These are phyloP conservation scores for Spodoptera littoralis DNA, from an alignment of 2,888 invertebrate genomes.

Conservation along the genomic window DNA sequence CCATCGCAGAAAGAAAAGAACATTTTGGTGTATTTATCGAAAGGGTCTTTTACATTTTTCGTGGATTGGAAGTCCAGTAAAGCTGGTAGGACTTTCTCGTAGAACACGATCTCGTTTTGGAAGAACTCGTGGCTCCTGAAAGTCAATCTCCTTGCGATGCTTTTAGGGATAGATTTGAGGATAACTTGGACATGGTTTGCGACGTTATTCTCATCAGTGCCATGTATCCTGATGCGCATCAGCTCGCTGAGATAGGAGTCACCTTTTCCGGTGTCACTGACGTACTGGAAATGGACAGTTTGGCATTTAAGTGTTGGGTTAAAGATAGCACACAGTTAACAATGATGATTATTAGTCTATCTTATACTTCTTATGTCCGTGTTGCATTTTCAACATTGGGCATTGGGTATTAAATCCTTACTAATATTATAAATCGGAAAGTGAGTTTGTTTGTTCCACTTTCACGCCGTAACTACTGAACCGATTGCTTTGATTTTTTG, in stretches of 20 bases:
- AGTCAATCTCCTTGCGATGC: constrained; percentile 89
- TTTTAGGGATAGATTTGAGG: constrained; percentile 91
- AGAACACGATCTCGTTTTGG: constrained; percentile 91
- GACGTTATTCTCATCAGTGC: constrained; percentile 68
- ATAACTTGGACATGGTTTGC: constrained; percentile 85
- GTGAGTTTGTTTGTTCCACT: too few relatives aligned
- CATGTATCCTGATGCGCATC: constrained; percentile 88
- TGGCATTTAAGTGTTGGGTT: too few relatives aligned
- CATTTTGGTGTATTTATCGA: constrained; percentile 83
- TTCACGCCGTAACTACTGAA: too few relatives aligned
- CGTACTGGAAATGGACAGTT: constrained; percentile 70
- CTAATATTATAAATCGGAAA: too few relatives aligned
- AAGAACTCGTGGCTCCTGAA: constrained; percentile 91
- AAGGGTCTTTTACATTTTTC: constrained; percentile 81
- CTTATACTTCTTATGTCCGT: too few relatives aligned
- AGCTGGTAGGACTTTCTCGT: constrained; percentile 84
- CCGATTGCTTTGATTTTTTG: too few relatives aligned
- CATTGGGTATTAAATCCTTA: too few relatives aligned
- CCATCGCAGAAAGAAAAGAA: constrained; percentile 86
- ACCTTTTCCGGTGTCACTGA: constrained; percentile 88
- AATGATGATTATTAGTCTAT: too few relatives aligned
- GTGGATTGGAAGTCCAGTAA: constrained; percentile 80
- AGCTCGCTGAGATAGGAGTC: constrained; percentile 92
- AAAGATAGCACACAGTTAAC: too few relatives aligned
- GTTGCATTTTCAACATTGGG: too few relatives aligned